These are phyloP conservation scores for Furcula furcula DNA, from an alignment of 2,888 invertebrate species.

Conservation along the genomic window DNA sequence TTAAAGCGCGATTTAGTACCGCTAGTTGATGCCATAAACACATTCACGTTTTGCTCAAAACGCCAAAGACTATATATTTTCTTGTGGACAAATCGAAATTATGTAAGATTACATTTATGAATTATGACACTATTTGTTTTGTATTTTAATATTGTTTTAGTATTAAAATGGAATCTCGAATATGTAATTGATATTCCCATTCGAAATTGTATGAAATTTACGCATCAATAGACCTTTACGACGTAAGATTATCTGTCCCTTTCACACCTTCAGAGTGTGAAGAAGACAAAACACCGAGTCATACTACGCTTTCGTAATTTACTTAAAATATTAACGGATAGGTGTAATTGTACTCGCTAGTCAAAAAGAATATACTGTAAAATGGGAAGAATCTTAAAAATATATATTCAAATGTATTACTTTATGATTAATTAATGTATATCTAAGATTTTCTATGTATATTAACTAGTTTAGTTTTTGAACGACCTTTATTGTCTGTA, in stretches of 20 bases:
- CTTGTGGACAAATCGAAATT: constrained; percentile 34
- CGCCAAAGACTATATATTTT: constrained; percentile 65
- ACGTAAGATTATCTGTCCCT: constrained; percentile 18
- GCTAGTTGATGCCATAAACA: constrained; percentile 70
- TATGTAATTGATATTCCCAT: constrained; percentile 24
- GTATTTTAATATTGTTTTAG: constrained; percentile 26
- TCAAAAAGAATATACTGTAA: too few relatives aligned
- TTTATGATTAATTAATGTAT: constrained; percentile 40
- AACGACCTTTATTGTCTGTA: constrained; percentile 20
- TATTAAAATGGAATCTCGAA: constrained; percentile 36
- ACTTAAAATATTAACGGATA: constrained; percentile 1
- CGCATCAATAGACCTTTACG: constrained; percentile 23
- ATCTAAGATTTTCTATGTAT: constrained; percentile 33
- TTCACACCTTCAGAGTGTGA: neutral
- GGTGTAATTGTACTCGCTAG: constrained; percentile 71
- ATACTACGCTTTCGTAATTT: constrained; percentile 1
- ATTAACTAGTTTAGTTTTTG: constrained; percentile 32
- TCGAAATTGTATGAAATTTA: constrained; percentile 23
- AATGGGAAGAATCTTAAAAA: constrained; percentile 49
- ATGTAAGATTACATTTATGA: constrained; percentile 32
- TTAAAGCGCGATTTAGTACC: constrained; percentile 54
- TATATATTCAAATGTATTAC: constrained; percentile 49
- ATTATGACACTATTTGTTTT: too few relatives aligned
- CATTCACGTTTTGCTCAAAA: constrained; percentile 73
- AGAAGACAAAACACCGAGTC: neutral